Conservation (phyloP, 2,888 invertebrate species). For the Lithophane leautieri region DNA sequence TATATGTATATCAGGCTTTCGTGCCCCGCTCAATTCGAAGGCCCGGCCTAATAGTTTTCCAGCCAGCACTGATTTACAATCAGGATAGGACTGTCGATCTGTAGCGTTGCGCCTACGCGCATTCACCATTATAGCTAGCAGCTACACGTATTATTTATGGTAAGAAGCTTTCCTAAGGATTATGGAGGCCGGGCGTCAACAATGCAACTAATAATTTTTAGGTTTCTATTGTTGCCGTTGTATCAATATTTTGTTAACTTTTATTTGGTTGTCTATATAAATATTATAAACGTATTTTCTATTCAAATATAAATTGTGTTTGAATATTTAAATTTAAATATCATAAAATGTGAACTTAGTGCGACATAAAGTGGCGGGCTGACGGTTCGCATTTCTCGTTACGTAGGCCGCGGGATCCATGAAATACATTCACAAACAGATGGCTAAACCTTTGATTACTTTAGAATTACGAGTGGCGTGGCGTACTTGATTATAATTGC, state of each 20-base stretch:
- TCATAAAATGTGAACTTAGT: constrained; percentile 67
- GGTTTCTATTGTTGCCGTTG: constrained; percentile 70
- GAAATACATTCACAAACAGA: constrained; percentile 81
- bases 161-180: constrained; percentile 89
- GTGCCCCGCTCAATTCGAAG: constrained; percentile 68
- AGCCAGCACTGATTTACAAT: constrained; percentile 88
- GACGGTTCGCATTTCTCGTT: constrained; percentile 69
- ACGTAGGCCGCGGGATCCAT: constrained; percentile 60
- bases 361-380: constrained; percentile 67
- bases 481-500: constrained; percentile 89
- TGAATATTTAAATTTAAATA: constrained; percentile 67
- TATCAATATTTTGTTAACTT: constrained; percentile 73
- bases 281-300: constrained; percentile 58
- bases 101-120: constrained; percentile 85
- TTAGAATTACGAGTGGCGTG: constrained; percentile 88
- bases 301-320: constrained; percentile 64
- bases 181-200: constrained; percentile 88
- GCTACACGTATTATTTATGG: constrained; percentile 90
- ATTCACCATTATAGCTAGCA: constrained; percentile 85
- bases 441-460: constrained; percentile 86
- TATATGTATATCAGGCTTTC: constrained; percentile 60
- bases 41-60: constrained; percentile 76
- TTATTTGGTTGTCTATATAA: constrained; percentile 70
- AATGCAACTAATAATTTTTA: constrained; percentile 81
- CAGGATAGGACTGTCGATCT: constrained; percentile 88